A percentile compares a stretch with the other conserved stretches of the same genome.
These are phyloP conservation scores for Champsocephalus esox DNA, from an alignment of 2,797 vertebrate species.

Conservation along the genomic window DNA sequence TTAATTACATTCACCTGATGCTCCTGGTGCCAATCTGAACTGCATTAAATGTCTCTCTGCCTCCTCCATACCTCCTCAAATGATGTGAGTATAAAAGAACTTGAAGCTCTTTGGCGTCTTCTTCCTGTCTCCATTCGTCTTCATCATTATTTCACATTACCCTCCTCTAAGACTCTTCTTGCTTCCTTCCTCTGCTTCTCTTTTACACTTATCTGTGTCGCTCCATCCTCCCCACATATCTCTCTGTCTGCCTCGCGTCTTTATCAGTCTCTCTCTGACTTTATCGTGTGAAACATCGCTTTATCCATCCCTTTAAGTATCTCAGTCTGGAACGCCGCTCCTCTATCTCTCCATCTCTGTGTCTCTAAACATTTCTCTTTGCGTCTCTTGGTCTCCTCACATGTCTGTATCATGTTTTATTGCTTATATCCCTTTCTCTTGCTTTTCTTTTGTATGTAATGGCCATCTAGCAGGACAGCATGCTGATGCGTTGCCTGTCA, in stretches of 20 bases:
- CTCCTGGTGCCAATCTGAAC: background rate
- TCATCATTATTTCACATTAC: conserved; percentile 29
- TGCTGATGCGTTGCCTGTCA: conserved; percentile 81
- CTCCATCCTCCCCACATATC: conserved; percentile 58
- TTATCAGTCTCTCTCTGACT: conserved; percentile 64
- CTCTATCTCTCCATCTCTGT: conserved; percentile 63
- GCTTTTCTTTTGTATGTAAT: conserved; percentile 24
- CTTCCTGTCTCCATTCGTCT: conserved; percentile 28
- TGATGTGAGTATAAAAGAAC: conserved; percentile 13
- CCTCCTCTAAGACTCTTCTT: conserved; percentile 30
- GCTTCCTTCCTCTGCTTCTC: conserved; percentile 20
- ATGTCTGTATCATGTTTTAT: conserved; percentile 29
- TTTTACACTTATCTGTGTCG: conserved; percentile 39
- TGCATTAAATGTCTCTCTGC: background rate
- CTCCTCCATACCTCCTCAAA: conserved; percentile 14
- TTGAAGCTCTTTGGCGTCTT: background rate
- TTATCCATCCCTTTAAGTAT: conserved; percentile 69
- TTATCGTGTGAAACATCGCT: conserved; percentile 65
- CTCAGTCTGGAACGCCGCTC: conserved; percentile 57
- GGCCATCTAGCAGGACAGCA: conserved; percentile 26
- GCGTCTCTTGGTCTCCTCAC: conserved; percentile 29
- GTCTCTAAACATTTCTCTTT: conserved; percentile 65
- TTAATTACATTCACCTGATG: conserved; percentile 23
- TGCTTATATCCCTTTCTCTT: conserved; percentile 4
- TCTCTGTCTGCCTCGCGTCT: conserved; percentile 58